Evolutionary conservation across 1,140 invertebrate species (phyloP).

Genomic region (Pseudomyrmex cubaensis): DNA sequence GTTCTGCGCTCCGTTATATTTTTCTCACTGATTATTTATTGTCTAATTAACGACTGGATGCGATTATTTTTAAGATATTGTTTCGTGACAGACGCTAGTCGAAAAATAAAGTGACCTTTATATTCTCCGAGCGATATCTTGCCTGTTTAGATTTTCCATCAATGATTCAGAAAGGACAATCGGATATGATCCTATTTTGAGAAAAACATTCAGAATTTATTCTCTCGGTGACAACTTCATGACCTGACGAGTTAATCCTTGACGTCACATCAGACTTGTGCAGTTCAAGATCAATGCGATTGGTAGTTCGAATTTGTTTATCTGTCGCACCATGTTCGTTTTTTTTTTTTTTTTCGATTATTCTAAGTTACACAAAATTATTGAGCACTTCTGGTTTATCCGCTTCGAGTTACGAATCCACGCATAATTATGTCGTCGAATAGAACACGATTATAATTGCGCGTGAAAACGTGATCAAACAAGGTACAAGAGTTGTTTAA

Average conservation of each 20-base stretch:
- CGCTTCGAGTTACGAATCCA: conserved; percentile 1
- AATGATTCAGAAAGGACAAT: conserved; percentile 36
- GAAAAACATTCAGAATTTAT: conserved; percentile 9
- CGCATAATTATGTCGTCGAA: conserved; percentile 32
- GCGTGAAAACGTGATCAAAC: conserved; percentile 16
- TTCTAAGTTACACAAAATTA: conserved; percentile 31
- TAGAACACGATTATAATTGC: conserved; percentile 43
- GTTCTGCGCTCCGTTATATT: not conserved
- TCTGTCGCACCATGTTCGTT: not conserved
- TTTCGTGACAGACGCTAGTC: not conserved
- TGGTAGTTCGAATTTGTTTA: conserved; percentile 3
- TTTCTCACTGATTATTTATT: not conserved
- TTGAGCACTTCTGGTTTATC: not conserved
- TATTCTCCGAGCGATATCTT: not conserved
- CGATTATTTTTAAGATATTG: not conserved
- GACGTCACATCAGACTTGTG: not conserved
- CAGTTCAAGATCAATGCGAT: conserved; percentile 20
- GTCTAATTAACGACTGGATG: not conserved
- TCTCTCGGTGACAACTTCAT: not conserved
- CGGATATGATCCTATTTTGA: not conserved
- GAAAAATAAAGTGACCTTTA: conserved; percentile 32
- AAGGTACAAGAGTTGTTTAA: not conserved
- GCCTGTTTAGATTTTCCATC: not conserved
- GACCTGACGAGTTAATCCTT: conserved; percentile 47
- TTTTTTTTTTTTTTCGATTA: not conserved